A percentile compares a stretch with the other conserved stretches of the same genome.
Conservation (phyloP, 1,140 invertebrate species). For the Bombus vancouverensis region DNA sequence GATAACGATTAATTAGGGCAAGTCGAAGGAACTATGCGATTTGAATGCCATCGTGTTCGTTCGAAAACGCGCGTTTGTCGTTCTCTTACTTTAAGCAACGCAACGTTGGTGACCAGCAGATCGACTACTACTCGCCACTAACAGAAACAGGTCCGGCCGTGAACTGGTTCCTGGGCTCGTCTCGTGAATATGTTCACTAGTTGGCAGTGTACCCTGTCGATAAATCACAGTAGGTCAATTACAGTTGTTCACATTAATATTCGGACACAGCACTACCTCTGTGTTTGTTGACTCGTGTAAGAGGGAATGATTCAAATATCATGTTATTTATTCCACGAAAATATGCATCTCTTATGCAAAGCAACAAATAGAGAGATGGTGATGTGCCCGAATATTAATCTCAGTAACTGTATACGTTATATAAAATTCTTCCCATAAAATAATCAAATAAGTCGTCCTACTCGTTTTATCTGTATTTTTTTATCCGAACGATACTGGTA, state of each 20-base stretch:
- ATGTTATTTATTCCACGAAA: too few species aligned
- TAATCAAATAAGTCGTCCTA: too few species aligned
- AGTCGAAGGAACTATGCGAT: constrained; percentile 59
- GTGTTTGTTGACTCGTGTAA: too few species aligned
- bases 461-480: too few species aligned
- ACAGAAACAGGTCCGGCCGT: constrained; percentile 50
- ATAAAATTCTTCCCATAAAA: too few species aligned
- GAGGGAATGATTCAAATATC: too few species aligned
- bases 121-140: constrained; percentile 5
- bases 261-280: too few species aligned
- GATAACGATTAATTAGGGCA: constrained; percentile 40
- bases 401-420: too few species aligned
- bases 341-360: too few species aligned
- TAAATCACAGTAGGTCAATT: neutral
- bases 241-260: too few species aligned
- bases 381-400: too few species aligned
- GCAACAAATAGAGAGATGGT: too few species aligned
- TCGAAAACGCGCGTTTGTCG: neutral
- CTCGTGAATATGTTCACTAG: constrained; percentile 84
- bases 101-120: neutral
- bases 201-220: constrained; percentile 84
- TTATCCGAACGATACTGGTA: neutral
- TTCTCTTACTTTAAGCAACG: neutral
- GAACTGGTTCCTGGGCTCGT: constrained; percentile 67
- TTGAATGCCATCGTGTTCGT: constrained; percentile 8